Conservation (phyloP, 2,888 invertebrate species). For the Chymomyza procnemis region DNA sequence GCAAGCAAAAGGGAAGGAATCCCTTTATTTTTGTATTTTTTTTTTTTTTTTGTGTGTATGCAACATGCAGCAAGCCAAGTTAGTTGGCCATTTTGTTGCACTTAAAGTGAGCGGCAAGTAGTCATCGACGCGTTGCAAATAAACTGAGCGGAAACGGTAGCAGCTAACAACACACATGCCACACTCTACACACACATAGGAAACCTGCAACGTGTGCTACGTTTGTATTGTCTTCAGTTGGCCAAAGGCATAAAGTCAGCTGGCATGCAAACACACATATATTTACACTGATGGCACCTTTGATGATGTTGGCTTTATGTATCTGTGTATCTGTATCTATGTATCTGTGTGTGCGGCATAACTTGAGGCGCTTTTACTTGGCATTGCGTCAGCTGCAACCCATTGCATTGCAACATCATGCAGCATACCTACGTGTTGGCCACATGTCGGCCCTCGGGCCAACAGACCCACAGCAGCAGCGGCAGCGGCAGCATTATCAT, state of each 20-base stretch:
- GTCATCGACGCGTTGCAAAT: constrained; percentile 28
- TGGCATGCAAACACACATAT: constrained; percentile 1
- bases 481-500: too few relatives aligned
- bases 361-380: constrained; percentile 33
- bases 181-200: neutral
- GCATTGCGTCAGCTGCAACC: constrained; percentile 5
- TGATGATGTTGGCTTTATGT: neutral
- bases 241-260: constrained; percentile 8
- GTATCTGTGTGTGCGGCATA: constrained; percentile 33
- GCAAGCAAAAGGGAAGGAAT: neutral
- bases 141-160: constrained; percentile 18
- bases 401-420: constrained; percentile 9
- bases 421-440: neutral
- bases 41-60: neutral
- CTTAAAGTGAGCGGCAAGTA: constrained; percentile 18
- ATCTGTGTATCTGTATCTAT: too few relatives aligned
- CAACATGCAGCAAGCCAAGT: neutral
- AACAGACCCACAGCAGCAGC: neutral
- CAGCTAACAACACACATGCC: constrained; percentile 5
- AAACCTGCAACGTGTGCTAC: neutral
- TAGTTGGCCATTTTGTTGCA: neutral
- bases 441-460: neutral
- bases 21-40: too few relatives aligned
- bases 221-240: constrained; percentile 2
- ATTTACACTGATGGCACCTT: neutral